A percentile compares a stretch with the other conserved stretches of the same genome.
phyloP scores from a whole-genome alignment of 2,888 invertebrate species.

The Ormyrus nitidulus region DNA sequence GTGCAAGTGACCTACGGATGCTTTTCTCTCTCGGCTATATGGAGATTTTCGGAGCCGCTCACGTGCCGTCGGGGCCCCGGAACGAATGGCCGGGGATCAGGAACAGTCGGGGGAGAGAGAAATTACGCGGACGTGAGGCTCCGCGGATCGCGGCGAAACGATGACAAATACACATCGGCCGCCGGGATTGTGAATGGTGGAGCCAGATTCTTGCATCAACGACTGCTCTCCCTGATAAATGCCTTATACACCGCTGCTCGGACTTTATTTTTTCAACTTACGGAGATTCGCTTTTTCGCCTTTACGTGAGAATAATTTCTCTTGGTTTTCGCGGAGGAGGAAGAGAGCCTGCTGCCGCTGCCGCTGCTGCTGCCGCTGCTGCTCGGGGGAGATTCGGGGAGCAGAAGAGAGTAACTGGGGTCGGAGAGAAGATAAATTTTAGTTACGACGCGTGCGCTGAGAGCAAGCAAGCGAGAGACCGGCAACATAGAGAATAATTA shows the following conservation, averaged over 20 bases:
- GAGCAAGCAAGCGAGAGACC: background rate
- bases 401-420: background rate
- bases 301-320: slow-evolving; percentile 42
- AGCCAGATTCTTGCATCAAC: background rate
- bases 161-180: slow-evolving; percentile 38
- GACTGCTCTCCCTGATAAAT: background rate
- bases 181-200: slow-evolving; percentile 7
- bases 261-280: too few species aligned
- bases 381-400: too few species aligned
- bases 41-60: slow-evolving; percentile 32
- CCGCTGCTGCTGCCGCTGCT: too few species aligned
- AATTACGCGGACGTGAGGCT: slow-evolving; percentile 44
- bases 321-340: slow-evolving; percentile 15
- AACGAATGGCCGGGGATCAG: slow-evolving; percentile 29
- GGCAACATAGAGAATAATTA: slow-evolving; percentile 48
- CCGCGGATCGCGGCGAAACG: slow-evolving; percentile 20
- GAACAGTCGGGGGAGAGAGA: slow-evolving; percentile 1
- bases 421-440: slow-evolving; percentile 48
- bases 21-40: slow-evolving; percentile 9
- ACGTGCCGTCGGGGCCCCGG: background rate
- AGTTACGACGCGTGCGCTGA: slow-evolving; percentile 41
- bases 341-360: too few species aligned
- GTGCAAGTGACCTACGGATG: slow-evolving; percentile 6
- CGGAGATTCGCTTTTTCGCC: slow-evolving; percentile 27
- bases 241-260: background rate